Base-by-base conservation (phyloP, 2,888 invertebrate species). In the Leptopilina myrica region DNA sequence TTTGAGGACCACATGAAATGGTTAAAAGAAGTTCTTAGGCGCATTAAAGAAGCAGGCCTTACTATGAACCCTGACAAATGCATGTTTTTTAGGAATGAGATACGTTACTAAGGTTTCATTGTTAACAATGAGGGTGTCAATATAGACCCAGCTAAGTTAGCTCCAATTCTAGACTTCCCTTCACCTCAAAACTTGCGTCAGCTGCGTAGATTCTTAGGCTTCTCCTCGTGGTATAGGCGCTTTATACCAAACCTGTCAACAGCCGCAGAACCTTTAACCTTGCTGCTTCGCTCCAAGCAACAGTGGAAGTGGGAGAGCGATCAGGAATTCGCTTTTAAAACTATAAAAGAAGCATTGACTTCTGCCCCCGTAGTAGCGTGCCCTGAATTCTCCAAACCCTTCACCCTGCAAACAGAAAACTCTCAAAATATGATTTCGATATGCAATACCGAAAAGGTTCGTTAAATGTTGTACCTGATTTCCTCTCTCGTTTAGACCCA, bases 341-440 rank as follows among this genome's bases (percentile, higher is more conserved):
- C 20, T 11, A 56, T 86, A 3, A 82, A 82, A 62, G 7, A 15
- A 0, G 66, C 65, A 1, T 73, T 86, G 46, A 78, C 81, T 2
- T 64, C 79, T 8, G 78, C 83, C 2, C 85, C 84, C 0, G 78
- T 82, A 0, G 66, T 87, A 2, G 49, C 77, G 3, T 82, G 83
- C 65, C 86, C 85, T 0, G 83, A 87, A 77, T 86, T 86, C 46
- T n/a, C 79, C 1, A 8, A 12, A 20, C 64, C 64, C 33, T 64
- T 64, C 12, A 26, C 20, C 9, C 20, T 64, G 64, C 64, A 64
- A 64, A 64, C 64, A 20, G 64, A 64, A 20, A 20, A 20, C 20
- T 20, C 20, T 20, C 20, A 20, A 20, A 20, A 20, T 20, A 20
- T 20, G 20, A 20, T 20, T 20, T 20, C 20, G 20, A 20, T 20